These are phyloP conservation scores for Amblyopsis rosae DNA, from an alignment of 2,113 vertebrate genomes.

Conservation along the genomic window DNA sequence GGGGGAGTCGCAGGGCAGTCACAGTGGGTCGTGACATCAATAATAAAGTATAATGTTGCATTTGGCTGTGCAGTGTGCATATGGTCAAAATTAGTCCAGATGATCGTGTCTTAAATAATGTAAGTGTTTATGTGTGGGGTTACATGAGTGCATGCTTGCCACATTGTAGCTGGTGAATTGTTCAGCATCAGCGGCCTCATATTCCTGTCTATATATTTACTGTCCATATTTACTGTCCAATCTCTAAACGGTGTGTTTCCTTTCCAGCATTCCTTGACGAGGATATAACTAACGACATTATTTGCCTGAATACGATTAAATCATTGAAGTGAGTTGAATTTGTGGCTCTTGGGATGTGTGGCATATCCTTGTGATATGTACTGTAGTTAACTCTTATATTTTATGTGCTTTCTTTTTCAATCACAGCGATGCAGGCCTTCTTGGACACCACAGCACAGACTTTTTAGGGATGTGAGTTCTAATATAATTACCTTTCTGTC, in stretches of 20 bases:
- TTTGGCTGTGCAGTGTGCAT: too few relatives aligned
- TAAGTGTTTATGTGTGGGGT: too few relatives aligned
- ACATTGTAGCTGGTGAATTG: too few relatives aligned
- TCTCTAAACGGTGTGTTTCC: background rate
- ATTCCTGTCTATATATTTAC: background rate
- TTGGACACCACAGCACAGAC: background rate
- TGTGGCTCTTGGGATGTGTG: background rate
- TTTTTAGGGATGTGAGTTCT: background rate
- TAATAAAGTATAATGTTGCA: too few relatives aligned
- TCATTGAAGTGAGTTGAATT: constrained; percentile 20
- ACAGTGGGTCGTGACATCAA: too few relatives aligned
- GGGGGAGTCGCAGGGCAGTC: too few relatives aligned
- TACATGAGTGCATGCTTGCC: too few relatives aligned
- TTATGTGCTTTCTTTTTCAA: background rate
- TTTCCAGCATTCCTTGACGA: constrained; percentile 53
- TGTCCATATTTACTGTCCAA: background rate
- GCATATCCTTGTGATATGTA: background rate
- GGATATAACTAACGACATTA: constrained; percentile 55
- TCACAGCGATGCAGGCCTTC: background rate
- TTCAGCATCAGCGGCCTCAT: too few relatives aligned
- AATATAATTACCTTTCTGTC: background rate
- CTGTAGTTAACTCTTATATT: too few relatives aligned
- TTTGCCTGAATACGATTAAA: constrained; percentile 39
- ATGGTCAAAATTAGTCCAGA: too few relatives aligned
- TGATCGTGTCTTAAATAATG: too few relatives aligned